Conservation (phyloP, 2,888 invertebrate genomes). For the Diarsia dahlii region DNA sequence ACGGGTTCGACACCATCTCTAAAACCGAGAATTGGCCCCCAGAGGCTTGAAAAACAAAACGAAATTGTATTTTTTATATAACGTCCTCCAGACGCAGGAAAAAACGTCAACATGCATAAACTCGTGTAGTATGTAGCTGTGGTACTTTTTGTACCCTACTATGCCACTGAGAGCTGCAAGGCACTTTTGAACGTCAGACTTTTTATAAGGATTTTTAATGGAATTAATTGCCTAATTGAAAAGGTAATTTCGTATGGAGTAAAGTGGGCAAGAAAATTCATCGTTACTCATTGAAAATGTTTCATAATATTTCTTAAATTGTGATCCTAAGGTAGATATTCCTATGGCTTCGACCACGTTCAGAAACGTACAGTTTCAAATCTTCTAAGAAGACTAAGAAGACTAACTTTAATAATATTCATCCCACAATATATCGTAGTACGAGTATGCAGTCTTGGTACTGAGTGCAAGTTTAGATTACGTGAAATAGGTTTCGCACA, state of each 20-base stretch:
- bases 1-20: too few relatives aligned
- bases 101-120: too few relatives aligned
- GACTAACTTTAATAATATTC: background rate
- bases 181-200: background rate
- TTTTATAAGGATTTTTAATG: background rate
- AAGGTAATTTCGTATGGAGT: background rate
- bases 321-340: background rate
- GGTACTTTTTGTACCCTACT: too few relatives aligned
- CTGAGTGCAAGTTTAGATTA: constrained; percentile 9
- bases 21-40: too few relatives aligned
- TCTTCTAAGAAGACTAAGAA: too few relatives aligned
- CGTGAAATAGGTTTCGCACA: constrained; percentile 12
- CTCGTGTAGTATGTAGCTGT: too few relatives aligned
- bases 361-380: background rate
- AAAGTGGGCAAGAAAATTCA: background rate
- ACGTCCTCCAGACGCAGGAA: too few relatives aligned
- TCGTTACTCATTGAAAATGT: background rate
- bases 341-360: background rate
- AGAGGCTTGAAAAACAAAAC: too few relatives aligned
- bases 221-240: background rate
- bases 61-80: too few relatives aligned
- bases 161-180: too few relatives aligned
- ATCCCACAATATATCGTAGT: background rate
- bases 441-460: background rate
- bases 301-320: background rate